Percentiles rank a stretch among this genome's conserved stretches.
Evolutionary conservation across 2,797 vertebrate species (phyloP).

Genomic region (Salarias fasciatus): DNA sequence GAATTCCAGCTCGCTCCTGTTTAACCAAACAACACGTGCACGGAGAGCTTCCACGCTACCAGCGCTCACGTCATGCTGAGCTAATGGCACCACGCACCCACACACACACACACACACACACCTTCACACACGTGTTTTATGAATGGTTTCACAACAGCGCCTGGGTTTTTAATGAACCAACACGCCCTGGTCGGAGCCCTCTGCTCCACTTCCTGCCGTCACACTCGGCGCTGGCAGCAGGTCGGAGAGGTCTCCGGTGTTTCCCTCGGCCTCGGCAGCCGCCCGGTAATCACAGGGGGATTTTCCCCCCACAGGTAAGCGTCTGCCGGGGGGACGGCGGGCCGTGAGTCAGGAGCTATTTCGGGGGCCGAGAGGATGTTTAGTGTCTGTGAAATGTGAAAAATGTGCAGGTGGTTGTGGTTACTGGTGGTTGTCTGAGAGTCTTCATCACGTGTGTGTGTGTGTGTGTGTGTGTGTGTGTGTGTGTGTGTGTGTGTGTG

Average conservation of each 20-base stretch:
- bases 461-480: no score
- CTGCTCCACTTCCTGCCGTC: no score
- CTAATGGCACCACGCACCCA: slow-evolving; percentile 29
- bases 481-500: no score
- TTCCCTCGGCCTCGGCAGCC: slow-evolving; percentile 40
- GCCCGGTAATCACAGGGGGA: slow-evolving; percentile 52
- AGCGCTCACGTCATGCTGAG: no score
- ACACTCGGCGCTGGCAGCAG: no score
- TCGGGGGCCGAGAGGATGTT: slow-evolving; percentile 12
- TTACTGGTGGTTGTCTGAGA: slow-evolving; percentile 47
- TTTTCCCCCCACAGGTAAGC: slow-evolving; percentile 59
- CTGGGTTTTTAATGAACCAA: no score
- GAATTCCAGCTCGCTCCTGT: slow-evolving; percentile 64
- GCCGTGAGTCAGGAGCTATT: slow-evolving; percentile 61
- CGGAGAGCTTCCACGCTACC: slow-evolving; percentile 60
- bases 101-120: slow-evolving; percentile 17
- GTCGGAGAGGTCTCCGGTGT: neutral
- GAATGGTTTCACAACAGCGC: no score
- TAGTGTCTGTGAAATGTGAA: slow-evolving; percentile 54
- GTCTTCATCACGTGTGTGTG: slow-evolving; percentile 31
- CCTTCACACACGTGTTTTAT: no score
- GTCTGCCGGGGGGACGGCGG: slow-evolving; percentile 41
- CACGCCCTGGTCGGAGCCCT: no score
- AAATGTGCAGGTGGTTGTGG: slow-evolving; percentile 60
- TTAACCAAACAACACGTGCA: slow-evolving; percentile 67